Percentiles rank a stretch among this genome's conserved stretches.
phyloP scores from a whole-genome alignment of 2,888 invertebrate species.

The Hedya salicella region DNA sequence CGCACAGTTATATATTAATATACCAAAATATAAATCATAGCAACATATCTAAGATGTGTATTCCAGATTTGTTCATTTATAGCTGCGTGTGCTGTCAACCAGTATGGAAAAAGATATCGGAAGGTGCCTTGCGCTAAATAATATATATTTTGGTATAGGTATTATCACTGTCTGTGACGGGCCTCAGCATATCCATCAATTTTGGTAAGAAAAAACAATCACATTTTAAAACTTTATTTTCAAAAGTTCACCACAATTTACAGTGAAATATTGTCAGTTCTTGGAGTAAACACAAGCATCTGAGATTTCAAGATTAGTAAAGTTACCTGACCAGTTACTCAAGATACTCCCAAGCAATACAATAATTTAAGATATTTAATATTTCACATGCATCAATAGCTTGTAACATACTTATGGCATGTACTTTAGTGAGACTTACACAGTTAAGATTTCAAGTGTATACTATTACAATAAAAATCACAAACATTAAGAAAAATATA shows the following conservation, averaged over 20 bases:
- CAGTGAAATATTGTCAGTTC: slow-evolving; percentile 75
- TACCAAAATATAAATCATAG: too few species aligned
- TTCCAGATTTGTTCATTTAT: too few species aligned
- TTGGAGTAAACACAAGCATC: slow-evolving; percentile 56
- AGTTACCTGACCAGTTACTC: slow-evolving; percentile 35
- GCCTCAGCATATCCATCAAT: too few species aligned
- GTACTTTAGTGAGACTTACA: slow-evolving; percentile 36
- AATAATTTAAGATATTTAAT: slow-evolving; percentile 50
- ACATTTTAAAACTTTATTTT: slow-evolving; percentile 52
- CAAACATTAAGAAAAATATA: slow-evolving; percentile 48
- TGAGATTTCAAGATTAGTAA: slow-evolving; percentile 32
- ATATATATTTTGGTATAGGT: too few species aligned
- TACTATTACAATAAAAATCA: slow-evolving; percentile 39
- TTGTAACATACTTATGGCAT: slow-evolving; percentile 41
- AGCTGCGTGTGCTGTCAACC: too few species aligned
- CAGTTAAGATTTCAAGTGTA: slow-evolving; percentile 30
- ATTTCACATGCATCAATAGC: slow-evolving; percentile 39
- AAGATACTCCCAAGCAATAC: slow-evolving; percentile 42
- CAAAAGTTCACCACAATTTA: slow-evolving; percentile 77
- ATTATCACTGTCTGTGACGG: too few species aligned
- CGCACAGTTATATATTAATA: too few species aligned
- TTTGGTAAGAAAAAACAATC: slow-evolving; percentile 14
- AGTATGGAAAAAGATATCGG: too few species aligned
- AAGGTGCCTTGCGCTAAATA: too few species aligned
- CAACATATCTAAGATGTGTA: too few species aligned